Base-by-base conservation (phyloP, 2,113 vertebrate species). In the Merops nubicus region DNA sequence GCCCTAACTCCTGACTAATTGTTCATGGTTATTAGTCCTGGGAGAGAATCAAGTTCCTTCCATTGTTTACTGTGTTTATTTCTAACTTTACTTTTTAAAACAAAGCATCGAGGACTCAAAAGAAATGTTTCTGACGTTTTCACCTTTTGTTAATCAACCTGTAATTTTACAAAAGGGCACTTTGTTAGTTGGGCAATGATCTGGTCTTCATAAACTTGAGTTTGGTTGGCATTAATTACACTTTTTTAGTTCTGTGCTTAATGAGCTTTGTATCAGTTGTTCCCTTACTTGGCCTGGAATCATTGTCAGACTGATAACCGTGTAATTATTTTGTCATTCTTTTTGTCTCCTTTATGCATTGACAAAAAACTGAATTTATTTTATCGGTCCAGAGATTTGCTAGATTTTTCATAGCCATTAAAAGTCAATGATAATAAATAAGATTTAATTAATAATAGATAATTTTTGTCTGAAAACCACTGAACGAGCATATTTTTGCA, bases 211-310 rank as follows among this genome's bases (percentile, higher is more conserved):
- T 20, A 88, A 92, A 80, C 53, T 57, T 14, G 65, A 50, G 15
- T 83, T 85, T 91, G 94, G 93, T 26, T 73, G 75, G 53, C 5
- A 7, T 76, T 93, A 92, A 90, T 93, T 90, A 53, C 40, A 56
- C 67, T 93, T 90, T 56, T 57, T 87, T 29, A 75, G 23, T 40
- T 88, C 56, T 72, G 22, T 85, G 65, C 43, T 88, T 96, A 93
- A 91, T 82, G 57, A 96, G 62, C 77, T 93, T 53, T 76, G 34
- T 70, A 76, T 89, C 14, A 22, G 47, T 64, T 48, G 1, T 73
- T 83, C 65, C 1, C 4, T 93, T 89, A 42, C 72, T 88, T 64
- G 94, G 45, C 78, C 82, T 83, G 82, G 65, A 77, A 73, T 90
- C 28, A 11, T n/a, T 85, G 21, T 85, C 70, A 79, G 45, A 5